A percentile compares a stretch with the other conserved stretches of the same genome.
Evolutionary conservation across 2,888 invertebrate genomes (phyloP).

Genomic region (Papilio protenor): DNA sequence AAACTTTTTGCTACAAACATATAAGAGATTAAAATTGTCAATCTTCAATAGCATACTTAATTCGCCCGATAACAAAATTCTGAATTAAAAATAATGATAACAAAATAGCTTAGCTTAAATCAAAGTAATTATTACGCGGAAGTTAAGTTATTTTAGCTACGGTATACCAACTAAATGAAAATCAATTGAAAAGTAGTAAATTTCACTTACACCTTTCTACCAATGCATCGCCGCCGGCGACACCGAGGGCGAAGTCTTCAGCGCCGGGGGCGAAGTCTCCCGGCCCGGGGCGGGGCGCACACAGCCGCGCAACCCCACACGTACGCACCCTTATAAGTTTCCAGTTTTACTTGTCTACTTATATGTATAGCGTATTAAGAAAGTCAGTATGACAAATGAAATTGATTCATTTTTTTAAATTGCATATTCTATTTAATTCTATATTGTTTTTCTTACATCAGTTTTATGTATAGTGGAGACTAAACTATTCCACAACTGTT

Average conservation of each 20-base stretch:
- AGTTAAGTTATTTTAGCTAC: neutral
- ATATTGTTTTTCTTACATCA: no score
- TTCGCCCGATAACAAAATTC: neutral
- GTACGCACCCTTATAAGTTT: conserved; percentile 44
- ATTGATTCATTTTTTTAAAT: neutral
- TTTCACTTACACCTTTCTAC: conserved; percentile 57
- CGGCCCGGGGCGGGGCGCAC: conserved; percentile 74
- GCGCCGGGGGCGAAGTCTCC: conserved; percentile 44
- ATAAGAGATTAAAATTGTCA: neutral
- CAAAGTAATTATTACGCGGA: conserved; percentile 33
- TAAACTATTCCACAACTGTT: no score
- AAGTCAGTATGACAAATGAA: conserved; percentile 23
- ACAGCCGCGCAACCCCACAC: conserved; percentile 48
- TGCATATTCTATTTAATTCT: neutral
- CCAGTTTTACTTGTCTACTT: conserved; percentile 33
- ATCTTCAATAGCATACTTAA: no score
- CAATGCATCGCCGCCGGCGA: conserved; percentile 58
- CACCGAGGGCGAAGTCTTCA: conserved; percentile 67
- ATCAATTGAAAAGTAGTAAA: conserved; percentile 23
- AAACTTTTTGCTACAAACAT: neutral
- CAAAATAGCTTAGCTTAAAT: neutral
- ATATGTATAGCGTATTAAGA: conserved; percentile 30
- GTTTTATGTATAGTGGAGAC: no score
- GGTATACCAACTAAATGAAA: neutral
- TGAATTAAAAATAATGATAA: neutral